Evolutionary conservation across 1,140 invertebrate species (phyloP).

Genomic region (Brachionus rotundiformis): DNA sequence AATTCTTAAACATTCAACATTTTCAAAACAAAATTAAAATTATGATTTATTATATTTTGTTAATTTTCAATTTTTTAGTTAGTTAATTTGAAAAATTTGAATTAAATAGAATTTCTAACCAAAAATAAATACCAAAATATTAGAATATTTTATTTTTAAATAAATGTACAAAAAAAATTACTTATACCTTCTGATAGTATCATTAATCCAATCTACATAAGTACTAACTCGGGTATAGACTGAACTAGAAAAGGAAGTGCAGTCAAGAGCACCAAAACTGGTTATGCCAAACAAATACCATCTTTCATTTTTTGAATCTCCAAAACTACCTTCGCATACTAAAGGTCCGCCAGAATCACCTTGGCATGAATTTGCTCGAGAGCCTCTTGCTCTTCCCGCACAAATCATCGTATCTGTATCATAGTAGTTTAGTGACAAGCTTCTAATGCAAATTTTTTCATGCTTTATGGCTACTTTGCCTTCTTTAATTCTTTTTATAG

Average conservation of each 20-base stretch:
- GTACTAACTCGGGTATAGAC: slow-evolving; percentile 45
- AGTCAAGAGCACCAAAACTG: slow-evolving; percentile 49
- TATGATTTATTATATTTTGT: no score
- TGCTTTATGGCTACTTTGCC: slow-evolving; percentile 45
- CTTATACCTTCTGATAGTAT: not conserved
- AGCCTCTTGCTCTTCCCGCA: slow-evolving; percentile 36
- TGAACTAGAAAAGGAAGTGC: slow-evolving; percentile 29
- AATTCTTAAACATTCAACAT: no score
- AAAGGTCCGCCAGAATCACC: slow-evolving; percentile 38
- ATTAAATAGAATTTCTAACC: no score
- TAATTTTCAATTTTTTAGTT: no score
- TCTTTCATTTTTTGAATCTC: not conserved
- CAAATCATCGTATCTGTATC: slow-evolving; percentile 32
- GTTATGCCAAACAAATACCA: slow-evolving; percentile 50
- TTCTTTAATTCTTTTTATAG: slow-evolving; percentile 20
- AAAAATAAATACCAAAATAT: no score
- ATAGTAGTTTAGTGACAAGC: not conserved
- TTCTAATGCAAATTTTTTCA: slow-evolving; percentile 44
- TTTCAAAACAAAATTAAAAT: no score
- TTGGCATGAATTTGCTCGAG: slow-evolving; percentile 31
- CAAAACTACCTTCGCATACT: slow-evolving; percentile 42
- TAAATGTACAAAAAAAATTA: not conserved
- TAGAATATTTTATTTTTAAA: not conserved
- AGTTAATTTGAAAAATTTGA: no score
- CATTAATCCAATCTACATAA: slow-evolving; percentile 45